These are phyloP conservation scores for Cotesia chilonis DNA, from an alignment of 1,140 invertebrate species.

Conservation along the genomic window DNA sequence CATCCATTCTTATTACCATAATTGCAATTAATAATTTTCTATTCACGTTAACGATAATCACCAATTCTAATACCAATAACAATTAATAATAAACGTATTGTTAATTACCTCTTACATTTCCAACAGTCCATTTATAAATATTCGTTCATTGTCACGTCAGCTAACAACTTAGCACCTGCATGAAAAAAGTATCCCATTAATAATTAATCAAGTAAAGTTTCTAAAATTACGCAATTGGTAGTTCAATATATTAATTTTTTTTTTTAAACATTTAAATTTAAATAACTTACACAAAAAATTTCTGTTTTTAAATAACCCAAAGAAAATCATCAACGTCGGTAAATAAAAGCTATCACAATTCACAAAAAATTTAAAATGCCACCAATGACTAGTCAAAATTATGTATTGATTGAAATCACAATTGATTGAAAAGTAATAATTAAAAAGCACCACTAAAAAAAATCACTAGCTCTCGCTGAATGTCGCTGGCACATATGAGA, in stretches of 20 bases:
- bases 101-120: slow-evolving; percentile 13
- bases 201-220: background rate
- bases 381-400: background rate
- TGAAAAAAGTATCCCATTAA: background rate
- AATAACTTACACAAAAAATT: no score
- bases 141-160: no score
- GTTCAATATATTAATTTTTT: background rate
- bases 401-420: background rate
- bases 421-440: background rate
- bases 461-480: background rate
- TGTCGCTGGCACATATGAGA: slow-evolving; percentile 2
- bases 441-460: background rate
- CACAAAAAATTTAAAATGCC: background rate
- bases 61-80: background rate
- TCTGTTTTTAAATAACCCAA: no score
- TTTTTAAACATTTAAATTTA: background rate
- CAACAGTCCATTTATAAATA: no score
- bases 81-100: background rate
- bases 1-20: background rate
- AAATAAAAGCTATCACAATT: background rate
- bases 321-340: no score
- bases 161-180: no score
- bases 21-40: background rate
- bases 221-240: slow-evolving; percentile 3
- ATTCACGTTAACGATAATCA: background rate